phyloP scores from a whole-genome alignment of 2,888 invertebrate species.

The Aphidoletes aphidimyza region DNA sequence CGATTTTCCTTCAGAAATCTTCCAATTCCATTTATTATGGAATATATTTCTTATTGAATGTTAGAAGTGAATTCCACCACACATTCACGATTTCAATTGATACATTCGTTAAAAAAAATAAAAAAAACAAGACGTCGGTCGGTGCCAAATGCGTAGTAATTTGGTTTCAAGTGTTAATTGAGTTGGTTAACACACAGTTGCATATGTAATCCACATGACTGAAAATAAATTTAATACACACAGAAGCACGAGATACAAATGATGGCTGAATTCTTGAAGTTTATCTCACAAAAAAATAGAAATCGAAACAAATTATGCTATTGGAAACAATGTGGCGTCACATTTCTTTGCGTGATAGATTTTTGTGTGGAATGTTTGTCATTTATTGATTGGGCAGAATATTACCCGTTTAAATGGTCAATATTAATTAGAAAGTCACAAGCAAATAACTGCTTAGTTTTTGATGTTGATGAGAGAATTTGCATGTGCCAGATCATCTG shows the following conservation, averaged over 20 bases:
- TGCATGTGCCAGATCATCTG: conserved; percentile 5
- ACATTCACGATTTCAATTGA: background rate
- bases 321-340: background rate
- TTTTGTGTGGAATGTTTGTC: background rate
- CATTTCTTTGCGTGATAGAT: background rate
- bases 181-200: conserved; percentile 20
- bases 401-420: background rate
- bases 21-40: too few relatives aligned
- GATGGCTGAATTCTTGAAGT: background rate
- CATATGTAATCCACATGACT: conserved; percentile 12
- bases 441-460: background rate
- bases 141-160: conserved; percentile 13
- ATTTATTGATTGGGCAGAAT: background rate
- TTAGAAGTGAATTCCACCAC: background rate
- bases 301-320: conserved; percentile 16
- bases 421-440: conserved; percentile 28
- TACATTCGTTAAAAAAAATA: conserved; percentile 9
- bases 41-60: background rate
- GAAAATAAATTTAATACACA: too few relatives aligned
- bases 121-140: too few relatives aligned
- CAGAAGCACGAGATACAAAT: background rate
- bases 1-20: too few relatives aligned
- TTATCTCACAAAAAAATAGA: background rate
- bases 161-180: conserved; percentile 25
- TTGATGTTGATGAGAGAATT: background rate